A percentile compares a stretch with the other conserved stretches of the same genome.
Conservation (phyloP, 2,797 vertebrate genomes). For the Danionella dracula region DNA sequence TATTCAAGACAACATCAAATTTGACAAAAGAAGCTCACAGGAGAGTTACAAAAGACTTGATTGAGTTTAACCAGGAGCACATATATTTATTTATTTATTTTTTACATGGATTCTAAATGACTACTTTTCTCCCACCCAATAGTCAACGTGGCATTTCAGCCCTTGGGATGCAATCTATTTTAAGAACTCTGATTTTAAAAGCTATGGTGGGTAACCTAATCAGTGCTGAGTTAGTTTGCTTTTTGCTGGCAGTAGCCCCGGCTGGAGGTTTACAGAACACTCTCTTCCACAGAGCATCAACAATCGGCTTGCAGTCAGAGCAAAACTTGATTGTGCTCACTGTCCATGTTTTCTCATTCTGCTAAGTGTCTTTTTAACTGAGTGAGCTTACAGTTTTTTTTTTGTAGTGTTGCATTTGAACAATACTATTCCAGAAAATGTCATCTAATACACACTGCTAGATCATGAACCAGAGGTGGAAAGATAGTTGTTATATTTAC, state of each 20-base stretch:
- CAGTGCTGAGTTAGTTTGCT: background rate
- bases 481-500: too few species aligned
- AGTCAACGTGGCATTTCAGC: background rate
- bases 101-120: too few species aligned
- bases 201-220: background rate
- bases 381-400: background rate
- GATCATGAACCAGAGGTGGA: background rate
- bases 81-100: too few species aligned
- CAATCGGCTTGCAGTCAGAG: background rate
- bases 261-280: background rate
- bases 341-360: background rate
- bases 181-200: background rate
- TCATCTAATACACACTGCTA: background rate
- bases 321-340: too few species aligned
- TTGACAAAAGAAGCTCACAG: background rate
- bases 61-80: background rate
- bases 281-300: background rate
- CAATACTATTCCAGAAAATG: background rate
- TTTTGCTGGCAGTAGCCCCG: background rate
- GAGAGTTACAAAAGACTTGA: background rate
- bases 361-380: background rate
- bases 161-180: background rate
- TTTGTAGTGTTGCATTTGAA: background rate
- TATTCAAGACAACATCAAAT: background rate
- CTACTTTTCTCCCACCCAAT: too few species aligned